Evolutionary conservation across 2,888 invertebrate genomes (phyloP).

Genomic region (Melipona beecheii): DNA sequence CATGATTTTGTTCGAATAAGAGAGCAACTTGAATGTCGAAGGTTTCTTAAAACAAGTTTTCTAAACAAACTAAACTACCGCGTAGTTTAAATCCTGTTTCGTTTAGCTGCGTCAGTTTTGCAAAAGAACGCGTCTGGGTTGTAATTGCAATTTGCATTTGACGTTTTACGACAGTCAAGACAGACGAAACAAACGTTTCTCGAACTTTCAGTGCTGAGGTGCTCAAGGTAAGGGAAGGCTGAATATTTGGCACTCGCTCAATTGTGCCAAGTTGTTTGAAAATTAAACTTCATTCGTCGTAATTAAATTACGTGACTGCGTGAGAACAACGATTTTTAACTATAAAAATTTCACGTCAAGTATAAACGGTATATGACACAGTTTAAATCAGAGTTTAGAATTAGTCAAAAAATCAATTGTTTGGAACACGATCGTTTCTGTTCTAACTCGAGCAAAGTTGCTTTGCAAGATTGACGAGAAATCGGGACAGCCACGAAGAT

Average conservation of each 20-base stretch:
- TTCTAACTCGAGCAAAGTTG: too few species aligned
- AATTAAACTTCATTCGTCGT: not conserved
- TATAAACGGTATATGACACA: too few species aligned
- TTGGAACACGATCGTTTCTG: too few species aligned
- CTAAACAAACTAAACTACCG: too few species aligned
- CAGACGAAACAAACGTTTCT: not conserved
- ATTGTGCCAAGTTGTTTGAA: not conserved
- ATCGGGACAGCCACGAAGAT: slow-evolving; percentile 46
- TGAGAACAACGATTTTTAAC: not conserved
- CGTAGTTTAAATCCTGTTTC: too few species aligned
- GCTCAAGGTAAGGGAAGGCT: slow-evolving; percentile 3
- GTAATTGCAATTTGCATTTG: slow-evolving; percentile 17
- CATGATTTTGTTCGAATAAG: not conserved
- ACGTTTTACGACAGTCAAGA: slow-evolving; percentile 18
- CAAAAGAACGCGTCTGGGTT: slow-evolving; percentile 9
- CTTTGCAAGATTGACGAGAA: not conserved
- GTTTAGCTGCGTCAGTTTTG: not conserved
- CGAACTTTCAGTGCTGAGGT: slow-evolving; percentile 11
- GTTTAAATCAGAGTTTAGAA: too few species aligned
- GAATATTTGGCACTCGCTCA: not conserved
- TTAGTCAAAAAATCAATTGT: too few species aligned
- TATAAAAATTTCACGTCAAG: too few species aligned
- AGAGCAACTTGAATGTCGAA: slow-evolving; percentile 20
- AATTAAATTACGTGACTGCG: not conserved
- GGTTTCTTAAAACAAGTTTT: not conserved